Base-by-base conservation (phyloP, 2,113 vertebrate species). In the Shinisaurus crocodilurus region DNA sequence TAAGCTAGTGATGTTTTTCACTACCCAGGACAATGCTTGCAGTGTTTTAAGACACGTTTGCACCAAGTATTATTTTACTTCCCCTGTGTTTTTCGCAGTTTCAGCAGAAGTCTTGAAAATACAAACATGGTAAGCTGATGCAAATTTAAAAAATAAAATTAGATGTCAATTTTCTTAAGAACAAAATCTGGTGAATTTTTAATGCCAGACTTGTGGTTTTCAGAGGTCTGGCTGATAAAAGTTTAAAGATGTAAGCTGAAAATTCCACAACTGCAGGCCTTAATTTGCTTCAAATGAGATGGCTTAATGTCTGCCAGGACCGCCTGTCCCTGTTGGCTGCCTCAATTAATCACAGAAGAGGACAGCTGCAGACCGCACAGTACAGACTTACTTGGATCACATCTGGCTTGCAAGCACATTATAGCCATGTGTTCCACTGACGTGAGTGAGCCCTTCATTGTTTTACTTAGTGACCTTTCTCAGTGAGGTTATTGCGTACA, bases 381-480 rank as follows among this genome's bases (percentile, higher is more conserved):
- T 12, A 10, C 29, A 74, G 3, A 18, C 60, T 20, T 15, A 76
- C 27, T 77, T 83, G 34, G 43, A 54, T 87, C 85, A 87, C 57
- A 79, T 84, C 72, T 84, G 60, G 86, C 86, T 83, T 69, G 57
- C 27, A 88, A 76, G 80, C 60, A 69, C 63, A 18, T 88, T 69
- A 50, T 67, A 91, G 18, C 90, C 82, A 1, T 23, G 48, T 0
- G 60, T 87, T 76, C 48, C 72, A 75, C 69, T 10, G 60, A 70
- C 0, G 13, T 80, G 60, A 90, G 83, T 80, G 60, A 90, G 83
- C 88, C 91, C 90, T 90, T 63, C 54, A 70, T 86, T 82, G 27
- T 91, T 92, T 94, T 94, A 91, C 85, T 43, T 0, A 0, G 92
- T 89, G 92, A n/a, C 67, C 75, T 90, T 88, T 87, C 92, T 91